Conservation (phyloP, 2,113 vertebrate species). For the Spermophilus dauricus region DNA sequence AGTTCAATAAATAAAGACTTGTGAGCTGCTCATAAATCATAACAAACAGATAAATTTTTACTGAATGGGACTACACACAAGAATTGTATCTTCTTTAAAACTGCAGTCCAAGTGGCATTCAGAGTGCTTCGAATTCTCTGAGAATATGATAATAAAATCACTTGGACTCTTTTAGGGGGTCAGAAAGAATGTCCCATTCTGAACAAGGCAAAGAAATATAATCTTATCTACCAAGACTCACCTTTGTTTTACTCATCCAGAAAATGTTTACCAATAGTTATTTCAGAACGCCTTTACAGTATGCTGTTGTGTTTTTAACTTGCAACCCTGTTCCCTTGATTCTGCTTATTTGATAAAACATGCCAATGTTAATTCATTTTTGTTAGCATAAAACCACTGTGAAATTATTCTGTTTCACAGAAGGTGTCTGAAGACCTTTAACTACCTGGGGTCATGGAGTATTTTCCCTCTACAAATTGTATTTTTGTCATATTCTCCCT, state of each 20-base stretch:
- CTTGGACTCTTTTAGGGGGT: neutral
- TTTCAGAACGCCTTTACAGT: neutral
- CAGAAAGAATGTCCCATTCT: neutral
- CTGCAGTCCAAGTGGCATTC: neutral
- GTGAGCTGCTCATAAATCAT: conserved; percentile 56
- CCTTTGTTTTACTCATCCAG: neutral
- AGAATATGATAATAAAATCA: conserved; percentile 42
- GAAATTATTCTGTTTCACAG: conserved; percentile 69
- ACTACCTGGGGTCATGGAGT: conserved; percentile 74
- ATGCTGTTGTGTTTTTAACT: neutral
- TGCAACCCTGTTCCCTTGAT: conserved; percentile 1
- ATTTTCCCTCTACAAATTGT: conserved; percentile 74
- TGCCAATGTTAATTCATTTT: conserved; percentile 68
- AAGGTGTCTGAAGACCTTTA: conserved; percentile 79
- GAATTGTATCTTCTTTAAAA: conserved; percentile 52
- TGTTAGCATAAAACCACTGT: conserved; percentile 74
- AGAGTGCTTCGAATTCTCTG: neutral
- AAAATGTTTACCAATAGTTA: neutral
- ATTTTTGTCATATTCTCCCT: conserved; percentile 75
- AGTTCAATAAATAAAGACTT: conserved; percentile 77
- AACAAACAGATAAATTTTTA: conserved; percentile 60
- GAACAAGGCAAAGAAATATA: conserved; percentile 31
- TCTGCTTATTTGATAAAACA: conserved; percentile 70
- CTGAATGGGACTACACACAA: conserved; percentile 53
- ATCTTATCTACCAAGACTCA: neutral